phyloP scores from a whole-genome alignment of 1,140 invertebrate genomes.

The Bombus sibiricus region DNA sequence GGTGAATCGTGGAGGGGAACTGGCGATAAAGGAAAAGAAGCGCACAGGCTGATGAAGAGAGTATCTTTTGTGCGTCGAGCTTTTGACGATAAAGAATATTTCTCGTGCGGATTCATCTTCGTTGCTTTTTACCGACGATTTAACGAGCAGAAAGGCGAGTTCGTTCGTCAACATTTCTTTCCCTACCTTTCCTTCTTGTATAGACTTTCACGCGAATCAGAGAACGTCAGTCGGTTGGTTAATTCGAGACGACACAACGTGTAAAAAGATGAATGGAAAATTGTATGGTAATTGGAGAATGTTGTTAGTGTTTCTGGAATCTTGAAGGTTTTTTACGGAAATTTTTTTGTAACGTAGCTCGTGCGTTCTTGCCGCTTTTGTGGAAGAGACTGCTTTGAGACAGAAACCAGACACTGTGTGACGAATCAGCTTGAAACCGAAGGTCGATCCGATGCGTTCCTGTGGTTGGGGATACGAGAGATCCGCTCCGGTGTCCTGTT shows the following conservation, averaged over 20 bases:
- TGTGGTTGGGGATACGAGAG: neutral
- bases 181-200: neutral
- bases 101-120: conserved; percentile 26
- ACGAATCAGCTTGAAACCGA: conserved; percentile 4
- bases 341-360: neutral
- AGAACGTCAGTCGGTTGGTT: too few relatives aligned
- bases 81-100: conserved; percentile 39
- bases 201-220: neutral
- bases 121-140: conserved; percentile 18
- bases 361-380: neutral
- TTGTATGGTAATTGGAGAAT: neutral
- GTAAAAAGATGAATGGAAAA: neutral
- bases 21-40: neutral
- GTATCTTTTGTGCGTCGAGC: conserved; percentile 30
- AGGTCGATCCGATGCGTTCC: neutral
- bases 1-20: neutral
- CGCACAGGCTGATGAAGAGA: neutral
- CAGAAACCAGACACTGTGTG: neutral
- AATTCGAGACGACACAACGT: neutral
- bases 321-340: neutral
- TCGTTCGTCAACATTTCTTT: neutral
- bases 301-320: neutral
- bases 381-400: neutral
- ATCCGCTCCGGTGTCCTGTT: neutral
- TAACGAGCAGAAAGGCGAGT: conserved; percentile 29